Base-by-base conservation (phyloP, 2,888 invertebrate species). In the Tenthredo livida region DNA sequence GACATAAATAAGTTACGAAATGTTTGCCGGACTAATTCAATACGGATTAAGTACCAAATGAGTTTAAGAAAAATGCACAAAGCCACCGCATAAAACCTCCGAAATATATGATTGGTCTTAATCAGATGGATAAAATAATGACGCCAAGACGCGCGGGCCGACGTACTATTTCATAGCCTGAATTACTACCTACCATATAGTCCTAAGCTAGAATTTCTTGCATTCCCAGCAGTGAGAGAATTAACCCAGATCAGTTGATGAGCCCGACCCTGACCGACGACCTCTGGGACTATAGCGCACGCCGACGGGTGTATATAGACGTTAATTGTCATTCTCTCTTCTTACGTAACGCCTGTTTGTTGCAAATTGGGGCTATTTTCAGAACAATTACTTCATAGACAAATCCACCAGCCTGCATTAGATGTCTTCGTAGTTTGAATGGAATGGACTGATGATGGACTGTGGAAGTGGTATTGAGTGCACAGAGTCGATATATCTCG, bases 331-430 rank as follows among this genome's bases (percentile, higher is more conserved):
- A 70, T 29, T 67, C 40, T n/a, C 84, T 54, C 47, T 85, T 75
- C 84, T 88, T 88, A 78, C 85, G 88, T 84, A 87, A 87, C 84
- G 61, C 40, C 37, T 40, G 67, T 80, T 75, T 47, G 80, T 84
- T 75, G 80, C 43, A 84, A 86, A 86, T 87, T 87, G 80, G 61
- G 77, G 77, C 85, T 86, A 82, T 86, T 86, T 88, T 87, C 73
- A 85, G 85, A 84, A 86, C 87, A 88, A 88, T 87, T 88, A 87
- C 85, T 84, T 85, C 87, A 87, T 88, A 86, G 86, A 83, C 17
- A 83, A 37, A 67, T 80, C 72, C 25, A 77, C 15, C 43, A 5
- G 40, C 43, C 7, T 9, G 9, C 25, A 73, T 43, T 12, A 33
- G 33, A 61, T 25, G 37, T 40, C 9, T 61, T 33, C 47, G 21